Evolutionary conservation across 2,888 invertebrate species (phyloP).

Genomic region (Atethmia centrago): DNA sequence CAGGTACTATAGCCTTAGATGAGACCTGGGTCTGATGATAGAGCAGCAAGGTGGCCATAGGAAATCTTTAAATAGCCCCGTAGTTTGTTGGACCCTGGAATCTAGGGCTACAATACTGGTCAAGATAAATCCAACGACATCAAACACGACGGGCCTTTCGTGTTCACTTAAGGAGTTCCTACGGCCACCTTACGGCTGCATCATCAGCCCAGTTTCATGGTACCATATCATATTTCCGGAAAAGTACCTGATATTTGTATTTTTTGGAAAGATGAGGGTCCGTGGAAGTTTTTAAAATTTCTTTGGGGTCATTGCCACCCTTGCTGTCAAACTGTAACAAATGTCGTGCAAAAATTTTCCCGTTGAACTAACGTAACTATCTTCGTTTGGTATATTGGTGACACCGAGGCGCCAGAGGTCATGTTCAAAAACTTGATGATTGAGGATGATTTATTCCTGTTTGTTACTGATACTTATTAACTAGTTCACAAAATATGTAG

Average conservation of each 20-base stretch:
- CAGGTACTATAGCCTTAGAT: not conserved
- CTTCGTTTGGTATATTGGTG: not conserved
- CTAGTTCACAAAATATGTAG: not conserved
- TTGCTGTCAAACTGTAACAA: not conserved
- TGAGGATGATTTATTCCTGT: not conserved
- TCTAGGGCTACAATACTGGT: not conserved
- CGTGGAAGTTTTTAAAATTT: not conserved
- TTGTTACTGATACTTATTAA: constrained; percentile 1
- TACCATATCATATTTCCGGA: not conserved
- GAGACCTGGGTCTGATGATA: not conserved
- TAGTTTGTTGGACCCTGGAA: not conserved
- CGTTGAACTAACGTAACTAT: not conserved
- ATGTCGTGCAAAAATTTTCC: too few species aligned
- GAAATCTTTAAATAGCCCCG: not conserved
- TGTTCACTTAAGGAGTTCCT: not conserved
- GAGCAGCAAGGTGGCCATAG: not conserved
- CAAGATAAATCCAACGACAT: not conserved
- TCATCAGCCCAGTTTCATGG: not conserved
- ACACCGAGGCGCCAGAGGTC: not conserved
- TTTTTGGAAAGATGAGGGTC: not conserved
- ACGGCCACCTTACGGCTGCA: not conserved
- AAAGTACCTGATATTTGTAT: not conserved
- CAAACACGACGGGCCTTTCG: not conserved
- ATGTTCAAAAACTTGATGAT: not conserved
- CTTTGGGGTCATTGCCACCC: not conserved